Conservation (phyloP, 1,140 invertebrate genomes). For the Bombus cullumanus region DNA sequence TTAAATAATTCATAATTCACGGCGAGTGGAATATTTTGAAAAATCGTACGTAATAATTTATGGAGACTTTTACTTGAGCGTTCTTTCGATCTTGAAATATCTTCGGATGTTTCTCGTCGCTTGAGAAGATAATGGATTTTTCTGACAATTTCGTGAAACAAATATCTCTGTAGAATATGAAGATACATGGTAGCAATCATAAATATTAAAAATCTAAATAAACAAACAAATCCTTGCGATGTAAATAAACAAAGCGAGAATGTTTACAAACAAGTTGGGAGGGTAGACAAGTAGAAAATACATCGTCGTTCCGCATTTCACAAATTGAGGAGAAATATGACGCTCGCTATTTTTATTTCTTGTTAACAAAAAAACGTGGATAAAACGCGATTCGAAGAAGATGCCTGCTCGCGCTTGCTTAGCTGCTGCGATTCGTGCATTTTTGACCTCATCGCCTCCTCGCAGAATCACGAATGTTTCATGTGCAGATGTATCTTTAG, state of each 20-base stretch:
- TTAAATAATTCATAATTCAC: slow-evolving; percentile 53
- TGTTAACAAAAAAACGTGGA: too few relatives aligned
- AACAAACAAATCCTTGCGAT: not conserved
- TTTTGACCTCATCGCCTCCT: not conserved
- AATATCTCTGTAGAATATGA: too few relatives aligned
- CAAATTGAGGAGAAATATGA: not conserved
- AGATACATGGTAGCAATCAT: too few relatives aligned
- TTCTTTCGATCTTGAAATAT: not conserved
- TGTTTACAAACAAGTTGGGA: too few relatives aligned
- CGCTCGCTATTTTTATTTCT: too few relatives aligned
- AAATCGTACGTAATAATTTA: not conserved
- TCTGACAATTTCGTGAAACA: not conserved
- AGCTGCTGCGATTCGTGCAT: not conserved
- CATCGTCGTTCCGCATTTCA: not conserved
- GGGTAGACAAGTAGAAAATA: not conserved
- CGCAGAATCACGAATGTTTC: slow-evolving; percentile 14
- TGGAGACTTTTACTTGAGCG: too few relatives aligned
- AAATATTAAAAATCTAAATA: too few relatives aligned
- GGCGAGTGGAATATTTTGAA: slow-evolving; percentile 7
- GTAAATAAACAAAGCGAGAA: not conserved
- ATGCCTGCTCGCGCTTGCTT: not conserved
- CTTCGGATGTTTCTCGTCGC: not conserved
- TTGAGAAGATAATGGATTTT: not conserved
- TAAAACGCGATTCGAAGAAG: not conserved
- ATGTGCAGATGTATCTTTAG: not conserved